Evolutionary conservation across 2,113 vertebrate species (phyloP).

Genomic region (Lepus americanus): DNA sequence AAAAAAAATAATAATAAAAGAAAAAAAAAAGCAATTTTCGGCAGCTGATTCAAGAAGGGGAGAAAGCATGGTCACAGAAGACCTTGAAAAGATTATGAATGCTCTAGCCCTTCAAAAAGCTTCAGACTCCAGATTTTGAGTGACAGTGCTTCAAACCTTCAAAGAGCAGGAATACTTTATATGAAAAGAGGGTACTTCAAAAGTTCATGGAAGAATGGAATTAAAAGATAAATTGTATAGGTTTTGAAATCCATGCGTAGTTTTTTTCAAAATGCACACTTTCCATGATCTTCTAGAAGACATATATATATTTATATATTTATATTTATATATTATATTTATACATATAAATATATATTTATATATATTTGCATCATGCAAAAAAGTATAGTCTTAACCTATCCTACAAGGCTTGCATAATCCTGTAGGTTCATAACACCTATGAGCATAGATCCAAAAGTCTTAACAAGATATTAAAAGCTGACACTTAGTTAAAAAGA

Average conservation of each 20-base stretch:
- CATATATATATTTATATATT: too few species aligned
- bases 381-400: background rate
- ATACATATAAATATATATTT: background rate
- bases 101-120: background rate
- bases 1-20: too few species aligned
- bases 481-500: constrained; percentile 13
- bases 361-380: background rate
- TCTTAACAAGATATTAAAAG: background rate
- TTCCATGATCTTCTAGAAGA: too few species aligned
- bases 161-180: constrained; percentile 16
- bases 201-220: too few species aligned
- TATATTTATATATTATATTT: too few species aligned
- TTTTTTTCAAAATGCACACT: too few species aligned
- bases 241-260: too few species aligned
- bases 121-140: constrained; percentile 2
- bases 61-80: background rate
- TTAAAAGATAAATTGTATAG: too few species aligned
- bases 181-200: too few species aligned
- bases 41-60: background rate
- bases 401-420: background rate
- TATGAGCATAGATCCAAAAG: background rate
- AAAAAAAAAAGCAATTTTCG: constrained; percentile 30
- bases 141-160: background rate
- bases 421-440: constrained; percentile 8
- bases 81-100: constrained; percentile 13